Evolutionary conservation across 1,140 invertebrate genomes (phyloP).

Genomic region (Orius insidiosus): DNA sequence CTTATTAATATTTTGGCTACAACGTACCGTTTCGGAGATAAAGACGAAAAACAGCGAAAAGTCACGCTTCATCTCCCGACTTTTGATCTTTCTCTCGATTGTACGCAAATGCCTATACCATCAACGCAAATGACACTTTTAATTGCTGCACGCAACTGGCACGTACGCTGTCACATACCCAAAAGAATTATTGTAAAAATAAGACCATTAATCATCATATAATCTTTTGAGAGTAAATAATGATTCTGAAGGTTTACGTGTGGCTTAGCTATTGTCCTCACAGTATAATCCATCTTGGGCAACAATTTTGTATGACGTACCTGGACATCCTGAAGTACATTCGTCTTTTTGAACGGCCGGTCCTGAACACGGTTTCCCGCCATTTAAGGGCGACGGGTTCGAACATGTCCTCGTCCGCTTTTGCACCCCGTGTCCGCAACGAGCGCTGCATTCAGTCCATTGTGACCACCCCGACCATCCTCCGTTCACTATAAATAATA

Average conservation of each 20-base stretch:
- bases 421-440: constrained; percentile 50
- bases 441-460: constrained; percentile 64
- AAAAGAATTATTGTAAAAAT: too few species aligned
- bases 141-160: too few species aligned
- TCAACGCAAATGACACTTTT: too few species aligned
- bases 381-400: constrained; percentile 74
- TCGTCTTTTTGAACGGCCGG: constrained; percentile 60
- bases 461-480: constrained; percentile 77
- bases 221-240: too few species aligned
- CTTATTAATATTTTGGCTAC: too few species aligned
- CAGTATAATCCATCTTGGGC: neutral
- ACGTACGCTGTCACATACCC: too few species aligned
- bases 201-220: too few species aligned
- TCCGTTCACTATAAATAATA: constrained; percentile 61
- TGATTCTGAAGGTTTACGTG: neutral
- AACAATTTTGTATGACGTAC: constrained; percentile 32
- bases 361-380: constrained; percentile 62
- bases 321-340: constrained; percentile 59
- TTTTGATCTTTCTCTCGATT: too few species aligned
- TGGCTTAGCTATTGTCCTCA: neutral
- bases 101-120: too few species aligned
- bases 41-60: too few species aligned
- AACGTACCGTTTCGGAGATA: too few species aligned
- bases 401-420: constrained; percentile 69
- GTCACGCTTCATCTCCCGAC: too few species aligned